Percentiles rank a stretch among this genome's conserved stretches.
Conservation (phyloP, 1,140 invertebrate genomes). For the Gonioctena quinquepunctata region DNA sequence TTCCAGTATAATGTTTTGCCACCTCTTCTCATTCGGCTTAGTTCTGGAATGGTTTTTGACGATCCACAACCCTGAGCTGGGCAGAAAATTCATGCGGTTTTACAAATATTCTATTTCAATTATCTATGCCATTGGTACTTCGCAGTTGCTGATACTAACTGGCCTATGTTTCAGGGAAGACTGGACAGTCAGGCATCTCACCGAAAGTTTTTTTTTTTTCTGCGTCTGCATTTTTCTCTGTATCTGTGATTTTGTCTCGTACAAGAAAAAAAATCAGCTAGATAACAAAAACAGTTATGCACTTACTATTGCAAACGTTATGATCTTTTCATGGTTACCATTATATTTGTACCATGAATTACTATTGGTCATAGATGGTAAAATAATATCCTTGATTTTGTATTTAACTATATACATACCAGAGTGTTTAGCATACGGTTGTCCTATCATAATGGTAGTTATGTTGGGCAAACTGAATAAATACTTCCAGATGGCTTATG, state of each 20-base stretch:
- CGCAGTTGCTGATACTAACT: background rate
- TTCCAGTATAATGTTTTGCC: background rate
- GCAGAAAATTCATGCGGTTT: background rate
- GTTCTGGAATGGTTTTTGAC: background rate
- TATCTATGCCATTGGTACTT: background rate
- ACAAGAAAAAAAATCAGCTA: background rate
- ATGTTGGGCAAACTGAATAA: constrained; percentile 10
- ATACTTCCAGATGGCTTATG: constrained; percentile 19
- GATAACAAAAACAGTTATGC: background rate
- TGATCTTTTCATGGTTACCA: background rate
- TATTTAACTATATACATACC: background rate
- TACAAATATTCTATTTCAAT: background rate
- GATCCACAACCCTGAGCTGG: background rate
- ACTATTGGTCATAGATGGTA: background rate
- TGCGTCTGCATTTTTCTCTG: background rate
- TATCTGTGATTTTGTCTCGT: background rate
- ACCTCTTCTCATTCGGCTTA: background rate
- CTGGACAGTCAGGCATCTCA: background rate
- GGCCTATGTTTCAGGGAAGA: background rate
- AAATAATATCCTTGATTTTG: background rate
- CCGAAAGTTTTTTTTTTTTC: background rate
- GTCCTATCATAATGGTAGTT: constrained; percentile 2
- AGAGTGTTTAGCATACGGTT: background rate
- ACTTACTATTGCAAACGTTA: background rate
- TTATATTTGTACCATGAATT: background rate